Conservation (phyloP, 2,113 vertebrate species). For the Tetraodon nigroviridis region DNA sequence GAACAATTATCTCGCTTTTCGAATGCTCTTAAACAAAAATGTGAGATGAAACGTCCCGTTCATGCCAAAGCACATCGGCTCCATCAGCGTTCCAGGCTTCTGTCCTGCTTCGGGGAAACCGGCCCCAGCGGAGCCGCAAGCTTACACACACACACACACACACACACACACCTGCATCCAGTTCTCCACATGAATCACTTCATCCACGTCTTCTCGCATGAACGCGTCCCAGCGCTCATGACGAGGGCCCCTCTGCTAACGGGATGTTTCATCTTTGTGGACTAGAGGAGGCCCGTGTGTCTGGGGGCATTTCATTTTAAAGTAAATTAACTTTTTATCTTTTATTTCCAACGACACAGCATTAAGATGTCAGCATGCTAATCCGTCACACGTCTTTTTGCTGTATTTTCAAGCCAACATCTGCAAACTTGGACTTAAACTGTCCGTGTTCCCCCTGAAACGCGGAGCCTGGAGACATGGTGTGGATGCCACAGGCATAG, state of each 20-base stretch:
- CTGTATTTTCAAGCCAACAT: too few relatives aligned
- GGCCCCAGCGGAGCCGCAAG: constrained; percentile 54
- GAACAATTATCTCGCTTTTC: too few relatives aligned
- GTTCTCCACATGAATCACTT: constrained; percentile 63
- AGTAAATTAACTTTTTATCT: neutral
- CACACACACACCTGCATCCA: too few relatives aligned
- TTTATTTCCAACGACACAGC: too few relatives aligned
- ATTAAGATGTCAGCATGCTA: neutral
- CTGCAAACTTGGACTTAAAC: too few relatives aligned
- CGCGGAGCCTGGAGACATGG: too few relatives aligned
- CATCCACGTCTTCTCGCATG: constrained; percentile 62
- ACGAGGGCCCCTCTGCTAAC: neutral
- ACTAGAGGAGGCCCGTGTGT: neutral
- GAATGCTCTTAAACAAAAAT: too few relatives aligned
- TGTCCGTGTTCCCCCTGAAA: too few relatives aligned
- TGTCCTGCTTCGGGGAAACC: constrained; percentile 30
- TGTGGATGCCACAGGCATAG: too few relatives aligned
- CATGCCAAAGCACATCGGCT: too few relatives aligned
- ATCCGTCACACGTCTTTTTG: too few relatives aligned
- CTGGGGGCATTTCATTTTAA: neutral
- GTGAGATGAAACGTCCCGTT: too few relatives aligned
- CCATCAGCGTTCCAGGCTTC: constrained; percentile 12
- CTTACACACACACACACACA: constrained; percentile 60
- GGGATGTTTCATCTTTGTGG: constrained; percentile 1
- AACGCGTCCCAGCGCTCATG: constrained; percentile 12